Base-by-base conservation (phyloP, 2,888 invertebrate genomes). In the Abrostola tripartita region DNA sequence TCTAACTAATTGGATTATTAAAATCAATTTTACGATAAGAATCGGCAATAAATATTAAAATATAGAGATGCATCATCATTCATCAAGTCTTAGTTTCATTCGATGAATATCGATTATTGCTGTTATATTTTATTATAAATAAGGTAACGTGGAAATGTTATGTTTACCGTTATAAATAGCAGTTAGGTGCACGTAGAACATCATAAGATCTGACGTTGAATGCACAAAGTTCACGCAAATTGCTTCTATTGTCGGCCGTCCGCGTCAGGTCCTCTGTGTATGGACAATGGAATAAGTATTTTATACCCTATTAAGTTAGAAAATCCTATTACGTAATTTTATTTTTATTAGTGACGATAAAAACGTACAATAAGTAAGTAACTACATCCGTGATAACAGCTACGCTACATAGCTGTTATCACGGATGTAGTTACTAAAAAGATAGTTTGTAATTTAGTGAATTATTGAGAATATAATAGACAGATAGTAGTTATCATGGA, bases 1-100 rank as follows among this genome's bases (percentile, higher is more conserved):
- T 64, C 55, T 54, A 40, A 78, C 67, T 79, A 79, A 79, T 79
- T 79, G 79, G 78, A 73, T 68, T 75, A 77, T 79, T 79, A 71
- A 69, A 73, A 79, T 79, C 68, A 73, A 79, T 77, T 79, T 77
- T 60, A 71, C 61, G 75, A 75, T 71, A 75, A 75, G 73, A 67
- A 78, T 76, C 70, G 68, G 64, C 65, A 54, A 71, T 79, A 76
- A 78, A 78, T 72, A 68, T 73, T 74, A 68, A 76, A 56, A 76
- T 66, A 71, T 78, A 50, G 78, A 75, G 53, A 42, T 68, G 63
- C 61, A 77, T 65, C 76, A 68, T 78, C 65, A 74, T 8, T 24
- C 24, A 24, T 24, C 24, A 24, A 61, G 35, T 52, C 66, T 59
- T 58, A 55, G 56, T 65, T 68, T 49, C 53, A 56, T 49, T 59